These are phyloP conservation scores for Chelidonichthys spinosus DNA, from an alignment of 2,797 vertebrate genomes.

Conservation along the genomic window DNA sequence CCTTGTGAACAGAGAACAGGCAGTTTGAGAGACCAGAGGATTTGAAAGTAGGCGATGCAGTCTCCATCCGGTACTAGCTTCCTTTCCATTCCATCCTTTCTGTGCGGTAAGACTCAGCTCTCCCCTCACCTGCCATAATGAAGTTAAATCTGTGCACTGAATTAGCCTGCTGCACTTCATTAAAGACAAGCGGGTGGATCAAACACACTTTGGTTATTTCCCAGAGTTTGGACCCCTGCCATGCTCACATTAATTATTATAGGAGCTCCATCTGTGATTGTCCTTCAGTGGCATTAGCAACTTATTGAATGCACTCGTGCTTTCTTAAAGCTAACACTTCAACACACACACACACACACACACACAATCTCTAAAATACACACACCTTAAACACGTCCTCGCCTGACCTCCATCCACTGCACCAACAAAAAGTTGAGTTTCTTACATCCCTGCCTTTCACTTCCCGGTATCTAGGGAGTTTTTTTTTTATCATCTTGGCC, in stretches of 20 bases:
- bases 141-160: slow-evolving; percentile 81
- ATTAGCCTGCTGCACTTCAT: slow-evolving; percentile 83
- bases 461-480: slow-evolving; percentile 29
- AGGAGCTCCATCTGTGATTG: slow-evolving; percentile 83
- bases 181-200: slow-evolving; percentile 83
- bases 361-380: slow-evolving; percentile 22
- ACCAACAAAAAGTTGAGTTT: slow-evolving; percentile 42
- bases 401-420: slow-evolving; percentile 49
- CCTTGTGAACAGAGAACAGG: slow-evolving; percentile 67
- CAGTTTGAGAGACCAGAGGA: slow-evolving; percentile 59
- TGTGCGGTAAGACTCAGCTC: slow-evolving; percentile 60
- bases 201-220: slow-evolving; percentile 82
- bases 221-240: slow-evolving; percentile 83
- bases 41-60: slow-evolving; percentile 72
- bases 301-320: slow-evolving; percentile 76
- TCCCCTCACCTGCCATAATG: slow-evolving; percentile 79
- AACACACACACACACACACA: slow-evolving; percentile 43
- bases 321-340: slow-evolving; percentile 59
- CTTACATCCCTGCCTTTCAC: slow-evolving; percentile 57
- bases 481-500: slow-evolving; percentile 50
- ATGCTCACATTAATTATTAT: slow-evolving; percentile 85
- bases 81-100: slow-evolving; percentile 63
- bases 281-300: slow-evolving; percentile 80
- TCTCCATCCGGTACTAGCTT: slow-evolving; percentile 50
- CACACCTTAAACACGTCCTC: slow-evolving; percentile 43